Conservation (phyloP, 2,888 invertebrate species). For the Periphyllus acericola region DNA sequence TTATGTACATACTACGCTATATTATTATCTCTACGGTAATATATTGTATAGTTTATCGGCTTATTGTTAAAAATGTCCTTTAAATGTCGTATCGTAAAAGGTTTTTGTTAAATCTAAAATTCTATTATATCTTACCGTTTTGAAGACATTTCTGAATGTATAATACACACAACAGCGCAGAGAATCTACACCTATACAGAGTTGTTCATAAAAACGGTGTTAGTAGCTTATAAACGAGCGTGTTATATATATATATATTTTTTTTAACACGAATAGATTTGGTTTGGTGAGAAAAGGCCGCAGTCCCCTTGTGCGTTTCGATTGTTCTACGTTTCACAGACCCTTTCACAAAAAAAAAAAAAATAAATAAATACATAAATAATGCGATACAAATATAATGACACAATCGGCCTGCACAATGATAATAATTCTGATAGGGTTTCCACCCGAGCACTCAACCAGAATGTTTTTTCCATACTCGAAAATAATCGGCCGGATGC, state of each 20-base stretch:
- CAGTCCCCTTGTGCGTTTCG: neutral
- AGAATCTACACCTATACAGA: too few relatives aligned
- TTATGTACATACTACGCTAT: too few relatives aligned
- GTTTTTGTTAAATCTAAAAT: neutral
- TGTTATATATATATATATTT: constrained; percentile 1
- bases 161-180: too few relatives aligned
- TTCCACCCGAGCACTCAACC: constrained; percentile 58
- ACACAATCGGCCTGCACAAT: constrained; percentile 22
- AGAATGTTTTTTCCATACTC: constrained; percentile 54
- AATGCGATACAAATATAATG: constrained; percentile 44
- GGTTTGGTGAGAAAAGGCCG: constrained; percentile 19
- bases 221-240: neutral
- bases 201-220: neutral
- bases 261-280: constrained; percentile 1
- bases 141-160: neutral
- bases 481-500: constrained; percentile 57
- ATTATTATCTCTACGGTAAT: too few relatives aligned
- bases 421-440: constrained; percentile 47
- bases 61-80: too few relatives aligned
- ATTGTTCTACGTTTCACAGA: constrained; percentile 32
- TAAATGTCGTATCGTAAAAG: too few relatives aligned
- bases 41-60: too few relatives aligned
- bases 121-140: neutral
- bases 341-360: constrained; percentile 9
- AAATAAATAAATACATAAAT: neutral